Base-by-base conservation (phyloP, 2,888 invertebrate species). In the Dorcus hopei region DNA sequence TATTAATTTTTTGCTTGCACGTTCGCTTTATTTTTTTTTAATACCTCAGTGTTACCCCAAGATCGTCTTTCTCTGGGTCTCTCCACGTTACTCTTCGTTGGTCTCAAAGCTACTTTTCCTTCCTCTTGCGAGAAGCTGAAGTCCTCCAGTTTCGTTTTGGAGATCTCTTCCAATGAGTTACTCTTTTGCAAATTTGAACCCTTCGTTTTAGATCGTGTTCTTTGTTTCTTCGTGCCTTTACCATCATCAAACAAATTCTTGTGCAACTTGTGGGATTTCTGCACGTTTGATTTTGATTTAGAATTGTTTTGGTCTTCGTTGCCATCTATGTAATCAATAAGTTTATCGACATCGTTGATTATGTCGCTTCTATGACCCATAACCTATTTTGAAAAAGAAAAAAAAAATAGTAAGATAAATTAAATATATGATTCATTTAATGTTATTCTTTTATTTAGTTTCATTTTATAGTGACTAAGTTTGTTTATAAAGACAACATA, bases 101-200 rank as follows among this genome's bases (percentile, higher is more conserved):
- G 72, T 59, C 63, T 66, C 59, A 70, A 69, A 62, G 70, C 66
- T 52, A 70, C 73, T 60, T 56, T 70, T 58, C 54, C 65, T 65
- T 66, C 63, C 67, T 66, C 65, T 43, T 65, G 56, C 14, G 61
- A 49, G n/a, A 56, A 55, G 7, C 45, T 41, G 39, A 87, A 82
- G 70, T 89, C 89, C 70, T 88, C 89, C 64, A 90, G 81, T 76
- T 86, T 88, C 58, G 89, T 87, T 67, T 88, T 87, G 49, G 90
- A 90, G 65, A 91, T 84, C 79, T 93, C 93, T 76, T 92, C 91
- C 68, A 93, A 79, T 38, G 91, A 91, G 73, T 89, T 88, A 64
- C 90, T 87, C 65, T 91, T 89, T 73, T 89, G 86, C 58, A 85
- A 71, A 63, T 81, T 80, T 51, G 59, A 73, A 41, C 70, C 66